Percentiles rank a stretch among this genome's conserved stretches.
These are phyloP conservation scores for Notamacropus eugenii DNA, from an alignment of 2,797 vertebrate genomes.

Conservation along the genomic window DNA sequence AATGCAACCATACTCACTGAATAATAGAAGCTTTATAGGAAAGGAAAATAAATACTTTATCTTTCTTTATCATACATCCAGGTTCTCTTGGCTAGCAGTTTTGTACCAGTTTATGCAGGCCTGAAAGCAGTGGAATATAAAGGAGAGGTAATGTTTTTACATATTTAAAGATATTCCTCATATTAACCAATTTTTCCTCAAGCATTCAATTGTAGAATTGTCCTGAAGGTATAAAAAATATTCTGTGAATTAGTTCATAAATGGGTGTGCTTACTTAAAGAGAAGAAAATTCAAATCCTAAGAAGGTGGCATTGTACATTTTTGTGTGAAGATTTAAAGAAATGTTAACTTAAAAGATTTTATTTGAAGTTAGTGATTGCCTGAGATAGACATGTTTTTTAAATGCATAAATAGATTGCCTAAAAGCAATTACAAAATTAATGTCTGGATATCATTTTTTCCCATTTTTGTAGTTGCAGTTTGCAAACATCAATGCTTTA, in stretches of 20 bases:
- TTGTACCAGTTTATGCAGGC: slow-evolving; percentile 93
- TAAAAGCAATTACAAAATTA: not conserved
- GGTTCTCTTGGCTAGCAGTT: slow-evolving; percentile 94
- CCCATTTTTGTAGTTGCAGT: not conserved
- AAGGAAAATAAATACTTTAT: not conserved
- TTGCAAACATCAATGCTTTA: not conserved
- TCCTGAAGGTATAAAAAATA: too few species aligned
- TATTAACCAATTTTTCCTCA: rapidly evolving
- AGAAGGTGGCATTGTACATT: rapidly evolving
- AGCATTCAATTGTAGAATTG: rapidly evolving
- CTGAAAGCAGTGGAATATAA: slow-evolving; percentile 89
- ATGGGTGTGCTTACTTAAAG: not conserved
- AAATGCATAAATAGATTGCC: not conserved
- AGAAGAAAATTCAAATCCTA: too few species aligned
- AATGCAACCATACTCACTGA: not conserved
- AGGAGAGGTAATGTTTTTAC: slow-evolving; percentile 89
- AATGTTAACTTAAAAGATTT: not conserved
- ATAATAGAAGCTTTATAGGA: not conserved
- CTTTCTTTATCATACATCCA: slow-evolving; percentile 60
- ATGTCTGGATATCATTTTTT: not conserved
- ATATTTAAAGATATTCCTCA: rapidly evolving
- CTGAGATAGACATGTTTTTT: not conserved
- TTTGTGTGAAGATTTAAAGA: not conserved
- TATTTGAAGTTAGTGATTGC: not conserved
- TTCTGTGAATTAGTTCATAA: not conserved